A percentile compares a stretch with the other conserved stretches of the same genome.
Conservation (phyloP, 2,113 vertebrate genomes). For the Sus scrofa region DNA sequence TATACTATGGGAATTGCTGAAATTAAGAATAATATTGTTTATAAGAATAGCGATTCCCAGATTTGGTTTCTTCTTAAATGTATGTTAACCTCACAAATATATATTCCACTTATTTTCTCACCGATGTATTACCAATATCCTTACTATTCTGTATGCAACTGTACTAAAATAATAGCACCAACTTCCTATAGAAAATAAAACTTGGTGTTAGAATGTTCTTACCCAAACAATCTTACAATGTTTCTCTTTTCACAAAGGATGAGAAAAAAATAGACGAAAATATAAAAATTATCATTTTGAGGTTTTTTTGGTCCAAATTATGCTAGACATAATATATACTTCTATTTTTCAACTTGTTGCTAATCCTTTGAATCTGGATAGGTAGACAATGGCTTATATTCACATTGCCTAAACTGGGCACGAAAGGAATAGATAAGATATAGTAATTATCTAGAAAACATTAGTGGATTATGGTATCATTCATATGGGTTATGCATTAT, state of each 20-base stretch:
- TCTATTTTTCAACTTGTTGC: background rate
- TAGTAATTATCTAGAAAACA: background rate
- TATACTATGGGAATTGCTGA: background rate
- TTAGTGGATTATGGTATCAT: background rate
- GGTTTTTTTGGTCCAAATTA: background rate
- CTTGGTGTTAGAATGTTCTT: background rate
- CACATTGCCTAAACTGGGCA: background rate
- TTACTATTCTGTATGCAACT: background rate
- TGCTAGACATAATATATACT: background rate
- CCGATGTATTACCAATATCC: background rate
- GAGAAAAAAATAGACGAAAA: background rate
- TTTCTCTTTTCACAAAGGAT: background rate
- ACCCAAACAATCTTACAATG: background rate
- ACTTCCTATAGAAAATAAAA: background rate
- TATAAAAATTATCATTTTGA: background rate
- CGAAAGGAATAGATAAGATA: background rate
- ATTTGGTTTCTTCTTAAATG: background rate
- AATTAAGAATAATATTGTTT: conserved; percentile 21
- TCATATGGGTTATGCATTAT: background rate
- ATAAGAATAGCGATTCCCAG: background rate
- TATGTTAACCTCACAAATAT: background rate
- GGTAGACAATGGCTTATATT: background rate
- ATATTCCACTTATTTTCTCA: background rate
- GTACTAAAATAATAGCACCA: background rate
- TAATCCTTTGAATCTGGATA: background rate